Evolutionary conservation across 2,888 invertebrate species (phyloP), one percentile per base, ranked within the genome.

Genomic region (Platycnemis pennipes): DNA sequence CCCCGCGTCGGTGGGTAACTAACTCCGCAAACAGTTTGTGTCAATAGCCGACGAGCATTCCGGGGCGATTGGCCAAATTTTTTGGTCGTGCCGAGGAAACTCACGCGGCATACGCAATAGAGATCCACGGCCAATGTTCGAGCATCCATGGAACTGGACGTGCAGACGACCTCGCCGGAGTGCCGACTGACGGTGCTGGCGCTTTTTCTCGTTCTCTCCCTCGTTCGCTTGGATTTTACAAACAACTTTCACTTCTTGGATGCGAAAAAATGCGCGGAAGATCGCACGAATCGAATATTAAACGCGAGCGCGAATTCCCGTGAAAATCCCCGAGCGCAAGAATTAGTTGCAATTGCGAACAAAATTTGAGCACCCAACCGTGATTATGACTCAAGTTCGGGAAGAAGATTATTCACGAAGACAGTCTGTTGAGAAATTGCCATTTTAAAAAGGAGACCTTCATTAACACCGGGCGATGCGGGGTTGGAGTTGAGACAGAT

Each of bases 221-320:
- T 22, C 63, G 5, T 46, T 19, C n/a, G 5, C 77, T 13, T 37
- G 16, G 37, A 69, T 87, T 91, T 42, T 91, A 91, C 91, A 56
- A 69, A 91, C 91, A 91, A 91, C 91, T 91, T 91, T 91, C 91
- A 91, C 91, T 69, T 91, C 46, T 44, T 91, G n/a, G 44, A 37
- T 56, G 53, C 63, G 63, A 63, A 44, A 42, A 56, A 63, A 11
- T 37, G 37, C 11, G 77, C 77, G 31, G 26, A 53, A 63, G 89
- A 53, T 42, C 53, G 44, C 31, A 19, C n/a, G 26, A 44, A 3
- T 3, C 77, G 31, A 13, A 37, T 37, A 31, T 44, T 44, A 63
- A 63, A 13, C 44, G 91, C n/a, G 44, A 11, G 44, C n/a, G n/a
- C 42, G 45, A 45, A 44, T 63, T 26, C 26, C 22, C 16, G 1